These are phyloP conservation scores for Tychaedon coryphoeus DNA, from an alignment of 2,113 vertebrate genomes.

Conservation along the genomic window DNA sequence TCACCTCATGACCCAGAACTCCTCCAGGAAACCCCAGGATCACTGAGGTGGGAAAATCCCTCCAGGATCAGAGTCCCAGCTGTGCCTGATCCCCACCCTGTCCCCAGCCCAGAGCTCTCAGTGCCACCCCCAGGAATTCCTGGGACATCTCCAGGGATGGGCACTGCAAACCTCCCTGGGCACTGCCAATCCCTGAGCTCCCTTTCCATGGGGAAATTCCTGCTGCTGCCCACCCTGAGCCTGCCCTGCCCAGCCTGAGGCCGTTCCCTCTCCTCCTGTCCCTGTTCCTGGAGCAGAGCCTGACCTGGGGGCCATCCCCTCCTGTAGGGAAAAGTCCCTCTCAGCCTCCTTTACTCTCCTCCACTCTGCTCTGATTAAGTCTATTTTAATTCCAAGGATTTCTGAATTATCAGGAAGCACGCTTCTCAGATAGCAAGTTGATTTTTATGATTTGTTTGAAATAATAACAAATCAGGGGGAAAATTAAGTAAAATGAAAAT, in stretches of 20 bases:
- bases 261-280: neutral
- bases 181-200: neutral
- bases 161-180: neutral
- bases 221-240: neutral
- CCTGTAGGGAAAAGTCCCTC: neutral
- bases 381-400: neutral
- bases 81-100: neutral
- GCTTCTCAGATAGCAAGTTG: neutral
- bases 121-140: neutral
- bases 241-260: neutral
- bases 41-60: rapidly evolving
- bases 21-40: rapidly evolving
- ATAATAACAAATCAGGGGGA: neutral
- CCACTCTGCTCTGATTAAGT: neutral
- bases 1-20: rapidly evolving
- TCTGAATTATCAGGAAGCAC: neutral
- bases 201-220: neutral
- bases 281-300: neutral
- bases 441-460: neutral
- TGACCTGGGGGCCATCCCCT: neutral
- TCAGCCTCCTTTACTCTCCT: neutral
- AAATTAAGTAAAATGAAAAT: neutral
- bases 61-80: rapidly evolving
- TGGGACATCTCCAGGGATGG: neutral
- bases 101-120: neutral